Conservation (phyloP, 1,140 invertebrate species). For the Lycorma delicatula region DNA sequence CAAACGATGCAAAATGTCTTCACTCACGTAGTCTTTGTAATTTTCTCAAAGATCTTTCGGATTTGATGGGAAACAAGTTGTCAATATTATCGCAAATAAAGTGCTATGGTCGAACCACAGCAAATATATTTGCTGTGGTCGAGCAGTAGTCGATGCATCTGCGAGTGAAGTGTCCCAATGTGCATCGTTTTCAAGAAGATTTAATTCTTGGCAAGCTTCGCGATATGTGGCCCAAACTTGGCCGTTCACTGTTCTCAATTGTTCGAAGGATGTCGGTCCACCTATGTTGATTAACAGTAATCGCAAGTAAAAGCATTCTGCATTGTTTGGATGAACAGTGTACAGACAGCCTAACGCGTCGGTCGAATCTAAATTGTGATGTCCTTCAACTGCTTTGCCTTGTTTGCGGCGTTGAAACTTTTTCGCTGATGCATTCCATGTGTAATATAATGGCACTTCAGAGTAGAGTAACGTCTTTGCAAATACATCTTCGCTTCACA, state of each 20-base stretch:
- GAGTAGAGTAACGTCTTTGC: slow-evolving; percentile 38
- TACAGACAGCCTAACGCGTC: slow-evolving; percentile 37
- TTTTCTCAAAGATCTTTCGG: slow-evolving; percentile 34
- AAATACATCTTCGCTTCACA: too few species aligned
- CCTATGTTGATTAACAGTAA: slow-evolving; percentile 38
- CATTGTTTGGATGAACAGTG: slow-evolving; percentile 38
- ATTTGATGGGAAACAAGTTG: slow-evolving; percentile 34
- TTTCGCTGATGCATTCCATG: slow-evolving; percentile 36
- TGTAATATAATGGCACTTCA: slow-evolving; percentile 38
- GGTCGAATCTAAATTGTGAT: too few species aligned
- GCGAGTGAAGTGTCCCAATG: slow-evolving; percentile 33
- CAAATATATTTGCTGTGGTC: too few species aligned
- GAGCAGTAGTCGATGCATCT: slow-evolving; percentile 35
- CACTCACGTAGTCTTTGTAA: slow-evolving; percentile 36
- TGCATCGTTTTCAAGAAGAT: slow-evolving; percentile 36
- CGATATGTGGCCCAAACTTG: slow-evolving; percentile 33
- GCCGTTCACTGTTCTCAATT: slow-evolving; percentile 38
- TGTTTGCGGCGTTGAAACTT: slow-evolving; percentile 35
- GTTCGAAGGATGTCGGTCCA: slow-evolving; percentile 40
- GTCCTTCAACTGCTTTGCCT: too few species aligned
- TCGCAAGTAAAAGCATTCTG: slow-evolving; percentile 41
- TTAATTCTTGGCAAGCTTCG: slow-evolving; percentile 34
- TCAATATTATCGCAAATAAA: slow-evolving; percentile 37
- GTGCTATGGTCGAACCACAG: too few species aligned
- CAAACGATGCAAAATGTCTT: slow-evolving; percentile 17